Percentiles rank a stretch among this genome's conserved stretches.
phyloP scores from a whole-genome alignment of 2,113 vertebrate species.

The Siniperca knerii region DNA sequence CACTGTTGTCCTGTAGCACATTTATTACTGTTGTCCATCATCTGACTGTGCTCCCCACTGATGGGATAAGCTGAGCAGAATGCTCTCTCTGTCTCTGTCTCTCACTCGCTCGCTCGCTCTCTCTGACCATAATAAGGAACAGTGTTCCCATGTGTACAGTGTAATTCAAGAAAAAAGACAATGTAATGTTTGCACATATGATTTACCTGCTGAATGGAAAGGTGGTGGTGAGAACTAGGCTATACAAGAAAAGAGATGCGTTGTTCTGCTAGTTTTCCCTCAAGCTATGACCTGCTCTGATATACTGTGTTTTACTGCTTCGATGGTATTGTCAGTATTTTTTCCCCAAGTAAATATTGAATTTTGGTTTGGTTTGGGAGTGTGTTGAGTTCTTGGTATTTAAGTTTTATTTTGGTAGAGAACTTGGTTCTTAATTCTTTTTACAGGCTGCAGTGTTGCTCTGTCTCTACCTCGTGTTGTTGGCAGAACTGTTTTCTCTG shows the following conservation, averaged over 20 bases:
- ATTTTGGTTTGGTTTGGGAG: background rate
- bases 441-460: background rate
- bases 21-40: conserved; percentile 77
- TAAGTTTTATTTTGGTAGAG: background rate
- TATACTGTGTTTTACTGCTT: conserved; percentile 5
- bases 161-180: background rate
- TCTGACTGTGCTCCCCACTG: conserved; percentile 36
- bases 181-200: background rate
- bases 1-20: conserved; percentile 74
- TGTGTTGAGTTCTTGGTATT: background rate
- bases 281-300: conserved; percentile 33
- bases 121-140: background rate
- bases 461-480: background rate
- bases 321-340: background rate
- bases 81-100: conserved; percentile 10
- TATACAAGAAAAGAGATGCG: background rate
- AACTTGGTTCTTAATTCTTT: background rate
- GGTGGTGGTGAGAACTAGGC: background rate
- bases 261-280: conserved; percentile 18
- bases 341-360: conserved; percentile 5
- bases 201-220: background rate
- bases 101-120: background rate
- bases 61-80: conserved; percentile 41
- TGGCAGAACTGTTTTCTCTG: conserved; percentile 4
- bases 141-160: background rate